Base-by-base conservation (phyloP, 2,888 invertebrate genomes). In the Dryobotodes eremita region DNA sequence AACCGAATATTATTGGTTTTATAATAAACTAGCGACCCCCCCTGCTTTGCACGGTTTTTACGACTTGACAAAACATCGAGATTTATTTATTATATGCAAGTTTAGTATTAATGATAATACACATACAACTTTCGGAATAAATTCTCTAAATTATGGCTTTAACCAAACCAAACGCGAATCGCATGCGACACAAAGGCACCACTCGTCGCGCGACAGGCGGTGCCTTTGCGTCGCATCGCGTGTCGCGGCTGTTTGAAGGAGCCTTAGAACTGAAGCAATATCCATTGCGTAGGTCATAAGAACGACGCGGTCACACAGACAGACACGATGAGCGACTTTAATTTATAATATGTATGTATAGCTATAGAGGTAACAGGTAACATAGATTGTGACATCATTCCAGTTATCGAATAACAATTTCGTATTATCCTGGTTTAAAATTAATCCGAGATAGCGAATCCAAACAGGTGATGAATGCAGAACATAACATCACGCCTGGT, bases 351-450 rank as follows among this genome's bases (percentile, higher is more conserved):
- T 36, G 31, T 36, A 36, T 64, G 23, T 23, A 64, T 64, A 36
- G 5, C 42, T 65, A n/a, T n/a, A 65, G 2, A 15, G 13, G 23
- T n/a, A 23, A 42, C 23, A 46, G 20, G 36, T 65, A 65, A 64
- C 64, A 72, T 48, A 17, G 48, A 55, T 57, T 42, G 57, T 79
- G 55, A 71, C 57, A 48, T 50, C 23, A 79, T 57, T 72, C 17
- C 42, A 72, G 62, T 2, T 73, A 53, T 79, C 55, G 57, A 65
- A 72, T 72, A 42, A 72, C 57, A 57, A 42, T 79, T 57, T 31
- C 10, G 17, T 73, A 26, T 72, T 72, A 79, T 72, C 57, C 65
- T 73, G 42, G 73, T 80, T 65, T 71, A 50, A 8, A 72, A 72
- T 72, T 71, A 79, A 79, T 79, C 62, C 15, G n/a, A 26, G 64